phyloP scores from a whole-genome alignment of 2,113 vertebrate genomes.

The Charadrius vociferus region DNA sequence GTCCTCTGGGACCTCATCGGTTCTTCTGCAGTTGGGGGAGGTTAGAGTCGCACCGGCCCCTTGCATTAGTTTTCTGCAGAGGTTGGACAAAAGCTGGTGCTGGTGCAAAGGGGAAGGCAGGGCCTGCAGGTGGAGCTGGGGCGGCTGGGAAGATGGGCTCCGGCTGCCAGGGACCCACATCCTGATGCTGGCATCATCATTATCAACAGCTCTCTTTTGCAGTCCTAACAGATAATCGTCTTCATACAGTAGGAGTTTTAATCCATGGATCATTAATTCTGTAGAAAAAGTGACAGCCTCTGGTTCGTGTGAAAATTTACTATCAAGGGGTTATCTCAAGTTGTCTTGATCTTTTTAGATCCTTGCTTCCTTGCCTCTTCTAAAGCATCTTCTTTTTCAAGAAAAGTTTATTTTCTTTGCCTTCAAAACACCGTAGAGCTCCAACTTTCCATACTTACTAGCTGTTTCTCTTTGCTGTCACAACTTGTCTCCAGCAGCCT shows the following conservation, averaged over 20 bases:
- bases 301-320: not conserved
- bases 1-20: not conserved
- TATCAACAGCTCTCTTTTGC: not conserved
- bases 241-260: not conserved
- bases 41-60: not conserved
- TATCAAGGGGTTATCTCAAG: not conserved
- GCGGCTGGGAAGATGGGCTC: not conserved
- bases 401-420: not conserved
- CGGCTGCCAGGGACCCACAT: not conserved
- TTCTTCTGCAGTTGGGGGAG: not conserved
- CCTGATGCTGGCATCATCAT: accelerated
- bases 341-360: not conserved
- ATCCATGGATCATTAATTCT: constrained; percentile 14
- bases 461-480: not conserved
- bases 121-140: not conserved
- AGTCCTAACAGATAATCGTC: not conserved
- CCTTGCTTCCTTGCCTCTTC: not conserved
- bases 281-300: not conserved
- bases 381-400: not conserved
- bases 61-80: accelerated
- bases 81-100: not conserved
- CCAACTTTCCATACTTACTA: not conserved
- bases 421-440: not conserved
- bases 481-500: not conserved
- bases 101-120: not conserved